Evolutionary conservation across 2,113 vertebrate genomes (phyloP).

Genomic region (Hippolais icterina): DNA sequence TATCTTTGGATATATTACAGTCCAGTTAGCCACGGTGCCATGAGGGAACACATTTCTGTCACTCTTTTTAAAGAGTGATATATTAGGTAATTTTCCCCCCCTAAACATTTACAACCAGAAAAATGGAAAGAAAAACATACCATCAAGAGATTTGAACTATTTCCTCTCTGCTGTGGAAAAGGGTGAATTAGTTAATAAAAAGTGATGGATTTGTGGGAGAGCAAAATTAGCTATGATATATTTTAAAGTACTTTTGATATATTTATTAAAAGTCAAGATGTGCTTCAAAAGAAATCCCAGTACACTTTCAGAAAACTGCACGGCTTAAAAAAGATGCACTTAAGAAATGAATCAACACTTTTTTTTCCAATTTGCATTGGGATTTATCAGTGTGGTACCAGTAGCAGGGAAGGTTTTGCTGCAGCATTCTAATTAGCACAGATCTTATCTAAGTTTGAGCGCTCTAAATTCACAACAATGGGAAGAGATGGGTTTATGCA

Average conservation of each 20-base stretch:
- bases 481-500: background rate
- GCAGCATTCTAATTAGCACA: conserved; percentile 34
- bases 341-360: background rate
- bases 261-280: conserved; percentile 63
- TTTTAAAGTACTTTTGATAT: conserved; percentile 44
- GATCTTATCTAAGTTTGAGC: background rate
- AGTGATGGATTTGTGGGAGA: background rate
- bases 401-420: background rate
- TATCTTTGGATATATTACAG: background rate
- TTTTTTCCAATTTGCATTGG: background rate
- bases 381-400: conserved; percentile 30
- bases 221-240: background rate
- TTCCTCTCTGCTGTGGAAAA: background rate
- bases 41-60: background rate
- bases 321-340: conserved; percentile 38
- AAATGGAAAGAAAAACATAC: background rate
- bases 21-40: background rate
- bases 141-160: background rate
- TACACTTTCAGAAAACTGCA: background rate
- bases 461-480: background rate
- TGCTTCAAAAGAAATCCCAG: conserved; percentile 49
- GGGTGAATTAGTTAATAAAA: background rate
- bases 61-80: background rate
- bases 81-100: background rate
- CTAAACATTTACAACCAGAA: background rate